Evolutionary conservation across 2,797 vertebrate genomes (phyloP).

Genomic region (Setipinna tenuifilis): DNA sequence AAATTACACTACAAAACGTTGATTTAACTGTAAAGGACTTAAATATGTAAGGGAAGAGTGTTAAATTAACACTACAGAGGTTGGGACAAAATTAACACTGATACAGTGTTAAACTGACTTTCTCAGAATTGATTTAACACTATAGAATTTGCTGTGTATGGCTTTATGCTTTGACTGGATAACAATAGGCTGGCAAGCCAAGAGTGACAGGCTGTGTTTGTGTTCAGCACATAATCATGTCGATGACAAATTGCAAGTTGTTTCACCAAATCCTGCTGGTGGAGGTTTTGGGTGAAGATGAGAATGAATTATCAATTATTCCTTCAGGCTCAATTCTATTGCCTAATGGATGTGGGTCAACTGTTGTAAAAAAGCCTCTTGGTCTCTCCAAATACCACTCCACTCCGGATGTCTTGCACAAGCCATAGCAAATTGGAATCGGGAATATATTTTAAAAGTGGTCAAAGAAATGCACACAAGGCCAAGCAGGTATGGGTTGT

Average conservation of each 20-base stretch:
- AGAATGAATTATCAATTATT: neutral
- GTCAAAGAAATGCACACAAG: constrained; percentile 16
- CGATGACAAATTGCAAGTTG: neutral
- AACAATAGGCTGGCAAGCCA: neutral
- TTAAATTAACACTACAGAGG: too few species aligned
- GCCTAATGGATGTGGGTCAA: neutral
- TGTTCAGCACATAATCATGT: neutral
- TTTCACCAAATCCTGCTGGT: neutral
- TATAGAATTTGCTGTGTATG: neutral
- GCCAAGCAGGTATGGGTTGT: constrained; percentile 64
- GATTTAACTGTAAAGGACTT: too few species aligned
- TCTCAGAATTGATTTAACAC: too few species aligned
- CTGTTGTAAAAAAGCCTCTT: neutral
- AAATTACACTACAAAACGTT: too few species aligned
- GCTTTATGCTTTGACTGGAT: neutral
- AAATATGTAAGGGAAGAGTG: too few species aligned
- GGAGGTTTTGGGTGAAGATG: neutral
- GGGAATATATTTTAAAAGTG: neutral
- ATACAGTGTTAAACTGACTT: too few species aligned
- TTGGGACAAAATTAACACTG: too few species aligned
- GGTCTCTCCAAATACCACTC: neutral
- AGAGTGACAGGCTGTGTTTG: neutral
- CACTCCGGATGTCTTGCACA: neutral
- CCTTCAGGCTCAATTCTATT: neutral
- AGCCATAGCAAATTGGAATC: neutral